Evolutionary conservation across 2,797 vertebrate species (phyloP), one percentile per base, ranked within the genome.

Genomic region (Pseudochirops cupreus): DNA sequence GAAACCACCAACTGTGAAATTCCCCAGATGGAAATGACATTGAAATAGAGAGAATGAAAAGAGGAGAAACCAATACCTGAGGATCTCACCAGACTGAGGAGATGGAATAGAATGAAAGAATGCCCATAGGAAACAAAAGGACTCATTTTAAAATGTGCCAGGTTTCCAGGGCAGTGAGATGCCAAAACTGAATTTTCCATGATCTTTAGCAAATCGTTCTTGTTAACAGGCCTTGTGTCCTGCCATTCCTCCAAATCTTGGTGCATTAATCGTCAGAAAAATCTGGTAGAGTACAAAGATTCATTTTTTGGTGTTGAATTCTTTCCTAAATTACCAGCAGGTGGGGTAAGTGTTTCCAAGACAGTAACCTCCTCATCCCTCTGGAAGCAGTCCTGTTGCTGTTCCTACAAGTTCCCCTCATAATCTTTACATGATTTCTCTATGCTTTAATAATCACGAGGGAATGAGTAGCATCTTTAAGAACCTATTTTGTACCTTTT

Each of bases 401-500:
- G 95, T 97, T 95, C 94, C 87, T 97, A 96, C 95, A 96, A 98
- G 97, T 96, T 96, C 97, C 97, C 95, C 96, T 98, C 94, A 90
- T 97, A 97, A 97, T 98, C 98, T 98, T 98, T 98, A 97, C 96
- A 96, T 97, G 95, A 97, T 94, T 98, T 96, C 74, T 97, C 94
- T n/a, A 95, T 98, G 93, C 39, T 98, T 50, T 91, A 94, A 91
- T 1, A 87, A 93, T 98, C 97, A 94, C 98, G 96, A 97, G 97
- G 97, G 97, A 98, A 95, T 11, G 31, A 93, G 94, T 96, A 96
- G 97, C 94, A 92, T 98, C 97, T 98, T 98, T 98, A 96, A 98
- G 96, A 94, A 98, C 92, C 91, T 97, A 54, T 97, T 97, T 97
- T 98, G 94, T 98, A 98, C 96, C 97, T 98, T 98, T 98, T 96